Evolutionary conservation across 1,140 invertebrate genomes (phyloP), one percentile per base, ranked within the genome.

Genomic region (Temnothorax curvispinosus): DNA sequence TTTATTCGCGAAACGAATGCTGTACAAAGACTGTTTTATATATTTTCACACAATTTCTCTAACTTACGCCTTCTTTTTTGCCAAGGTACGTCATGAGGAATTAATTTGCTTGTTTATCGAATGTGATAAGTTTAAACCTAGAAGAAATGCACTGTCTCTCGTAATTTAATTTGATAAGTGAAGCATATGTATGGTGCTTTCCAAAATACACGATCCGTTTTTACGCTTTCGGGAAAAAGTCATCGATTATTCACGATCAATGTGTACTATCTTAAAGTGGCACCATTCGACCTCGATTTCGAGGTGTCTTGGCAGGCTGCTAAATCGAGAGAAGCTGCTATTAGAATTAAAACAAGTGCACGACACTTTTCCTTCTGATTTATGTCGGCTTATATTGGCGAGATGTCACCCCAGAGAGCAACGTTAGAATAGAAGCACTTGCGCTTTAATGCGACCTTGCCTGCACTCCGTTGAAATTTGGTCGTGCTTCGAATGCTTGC

Each of bases 381-480:
- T 32, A 81, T 15, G 21, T 47, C 18, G 18, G 52, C 18, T 74
- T 62, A 58, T 44, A 74, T 8, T 7, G 27, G 7, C 38, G 13
- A 35, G 56, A n/a, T 21, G 18, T 47, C 13, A 6, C 41, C 18
- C 8, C 13, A 18, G 35, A 41, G 27, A 44, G 52, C 47, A 18
- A n/a, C 35, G 2, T 50, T 21, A 50, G 60, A 54, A 41, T 80
- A 27, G 50, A 82, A 82, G 78, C 27, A 74, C 69, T 74, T 74
- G 80, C 69, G 67, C 69, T 84, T 84, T 84, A 84, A 84, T 74
- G 32, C 54, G 54, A 60, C 54, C 67, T 74, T 60, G 54, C 54
- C 54, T 74, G 54, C 67, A 56, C 11, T 11, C 58, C 67, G 41
- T 74, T 27, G 80, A 84, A 84, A 84, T 84, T 75, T 47, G 41